Evolutionary conservation across 1,140 invertebrate genomes (phyloP), one percentile per base, ranked within the genome.

Genomic region (Potamilus streckersoni): DNA sequence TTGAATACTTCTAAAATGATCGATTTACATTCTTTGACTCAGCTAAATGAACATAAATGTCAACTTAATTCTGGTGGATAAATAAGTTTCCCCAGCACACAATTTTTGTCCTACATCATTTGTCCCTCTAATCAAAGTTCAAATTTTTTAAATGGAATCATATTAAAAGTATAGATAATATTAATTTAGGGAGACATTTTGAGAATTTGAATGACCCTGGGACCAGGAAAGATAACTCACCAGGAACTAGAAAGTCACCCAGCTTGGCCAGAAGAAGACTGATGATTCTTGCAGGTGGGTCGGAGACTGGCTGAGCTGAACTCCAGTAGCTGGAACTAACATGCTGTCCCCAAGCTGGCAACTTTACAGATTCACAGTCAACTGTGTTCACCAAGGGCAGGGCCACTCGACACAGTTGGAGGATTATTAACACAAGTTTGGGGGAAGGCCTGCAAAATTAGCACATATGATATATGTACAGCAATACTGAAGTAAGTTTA

Each of bases 181-280:
- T 38, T 8, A 38, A 38, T 38, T 38, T 38, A 14, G 4, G 59
- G 31, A 64, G 16, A 55, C 62, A 58, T 19, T n/a, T 23, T 23
- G 20, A 61, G 17, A 61, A 61, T n/a, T 0, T 61, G 17, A 61
- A n/a, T 69, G 56, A 19, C 19, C 5, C 17, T 38, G 38, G 38
- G 38, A 38, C 38, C 38, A 38, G 23, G 17, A 15, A 58, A 49
- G 57, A 20, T 59, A 0, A 58, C 71, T 69, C 80, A 88, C 89
- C 89, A 69, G 89, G 89, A n/a, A 90, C 86, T 13, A 90, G 80
- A 69, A 89, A 90, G 73, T 91, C 90, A 23, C 88, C 89, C 38
- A 91, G 82, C 71, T 90, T 90, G 38, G 88, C 87, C 72, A 90
- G 78, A 17, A 91, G 77, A 15, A 91, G 78, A 61, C 82, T 85